These are phyloP conservation scores for Campoplex capitator DNA, from an alignment of 2,888 invertebrate genomes.

Conservation along the genomic window DNA sequence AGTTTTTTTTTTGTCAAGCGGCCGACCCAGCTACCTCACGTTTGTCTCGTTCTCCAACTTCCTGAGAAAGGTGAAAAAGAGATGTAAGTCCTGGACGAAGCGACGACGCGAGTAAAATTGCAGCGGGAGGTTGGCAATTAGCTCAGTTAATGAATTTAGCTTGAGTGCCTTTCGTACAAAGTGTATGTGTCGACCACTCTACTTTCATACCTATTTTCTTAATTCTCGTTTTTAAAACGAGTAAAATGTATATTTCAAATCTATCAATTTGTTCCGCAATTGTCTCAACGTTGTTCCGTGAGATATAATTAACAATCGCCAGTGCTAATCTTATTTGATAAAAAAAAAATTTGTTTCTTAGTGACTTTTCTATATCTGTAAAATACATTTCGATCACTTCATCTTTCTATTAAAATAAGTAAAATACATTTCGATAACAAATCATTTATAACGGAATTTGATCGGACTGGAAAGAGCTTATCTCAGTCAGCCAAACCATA, in stretches of 20 bases:
- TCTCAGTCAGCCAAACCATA: not conserved
- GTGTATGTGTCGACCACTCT: not conserved
- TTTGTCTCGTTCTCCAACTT: slow-evolving; percentile 21
- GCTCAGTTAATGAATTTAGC: slow-evolving; percentile 52
- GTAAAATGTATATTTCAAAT: not conserved
- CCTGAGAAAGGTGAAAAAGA: slow-evolving; percentile 24
- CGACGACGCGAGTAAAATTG: slow-evolving; percentile 54
- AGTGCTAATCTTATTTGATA: not conserved
- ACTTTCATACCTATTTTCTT: not conserved
- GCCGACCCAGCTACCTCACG: slow-evolving; percentile 13
- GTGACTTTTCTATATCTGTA: no score
- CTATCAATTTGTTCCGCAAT: not conserved
- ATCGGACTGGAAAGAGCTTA: not conserved
- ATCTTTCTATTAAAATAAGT: not conserved
- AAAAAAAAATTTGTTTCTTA: not conserved
- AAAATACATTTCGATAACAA: not conserved
- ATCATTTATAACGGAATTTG: not conserved
- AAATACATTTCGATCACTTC: not conserved
- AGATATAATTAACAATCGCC: not conserved
- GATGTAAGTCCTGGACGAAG: slow-evolving; percentile 7
- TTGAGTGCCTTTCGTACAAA: slow-evolving; percentile 38
- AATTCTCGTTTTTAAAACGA: not conserved
- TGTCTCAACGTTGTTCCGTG: not conserved
- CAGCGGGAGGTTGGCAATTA: slow-evolving; percentile 46
- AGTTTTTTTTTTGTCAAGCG: not conserved